Base-by-base conservation (phyloP, 2,888 invertebrate genomes). In the Latrodectus hesperus region DNA sequence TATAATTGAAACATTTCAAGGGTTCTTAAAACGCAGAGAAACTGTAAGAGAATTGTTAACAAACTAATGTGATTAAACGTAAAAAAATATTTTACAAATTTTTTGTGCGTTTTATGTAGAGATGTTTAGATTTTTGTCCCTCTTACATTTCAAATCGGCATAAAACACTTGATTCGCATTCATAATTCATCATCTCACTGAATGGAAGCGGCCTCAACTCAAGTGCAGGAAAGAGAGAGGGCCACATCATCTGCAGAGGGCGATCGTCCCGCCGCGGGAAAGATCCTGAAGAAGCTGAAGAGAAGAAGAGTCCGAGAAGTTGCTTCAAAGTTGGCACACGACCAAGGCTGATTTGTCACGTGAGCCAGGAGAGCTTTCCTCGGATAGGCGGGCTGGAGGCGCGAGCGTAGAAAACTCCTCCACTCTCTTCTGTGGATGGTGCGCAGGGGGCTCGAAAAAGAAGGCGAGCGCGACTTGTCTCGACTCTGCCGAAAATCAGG, bases 321-420 rank as follows among this genome's bases (percentile, higher is more conserved):
- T 16, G 55, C 52, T 60, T 80, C 68, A 65, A 80, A 86, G 71
- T 86, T 86, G 85, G 85, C 85, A 86, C 85, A 80, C 85, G 85
- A 86, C 85, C 85, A 86, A 80, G 22, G 71, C 75, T 17, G 67
- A 16, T 52, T 38, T 38, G 68, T 86, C 85, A 86, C 85, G 85
- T 86, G 85, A 79, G 22, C 22, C 17, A n/a, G 17, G 53, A 17
- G n/a, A 38, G 16, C 53, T 10, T 12, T 9, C 8, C 16, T 17
- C 55, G 64, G 75, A 86, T 86, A 71, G 85, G 85, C 71, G 17
- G 68, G 11, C 49, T 79, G 79, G 79, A n/a, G 80, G 80, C 80
- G 75, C 80, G 80, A 85, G 85, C 85, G 71, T 80, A 70, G 85
- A 73, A 80, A 85, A 85, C 71, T 53, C 70, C 72, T 17, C 55